phyloP scores from a whole-genome alignment of 2,113 vertebrate species.

The Cisticola juncidis region DNA sequence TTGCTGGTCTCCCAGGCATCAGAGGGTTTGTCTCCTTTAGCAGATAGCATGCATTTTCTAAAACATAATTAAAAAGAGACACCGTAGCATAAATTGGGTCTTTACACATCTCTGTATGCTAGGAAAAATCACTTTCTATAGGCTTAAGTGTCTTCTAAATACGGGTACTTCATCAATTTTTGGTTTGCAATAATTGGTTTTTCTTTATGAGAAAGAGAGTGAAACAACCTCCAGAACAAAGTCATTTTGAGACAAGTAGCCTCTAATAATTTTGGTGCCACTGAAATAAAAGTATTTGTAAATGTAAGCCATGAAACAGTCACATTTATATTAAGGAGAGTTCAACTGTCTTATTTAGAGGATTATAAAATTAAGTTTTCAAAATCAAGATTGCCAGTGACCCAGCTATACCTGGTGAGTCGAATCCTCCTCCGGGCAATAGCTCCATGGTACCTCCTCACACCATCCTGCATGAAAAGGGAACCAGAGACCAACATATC shows the following conservation, averaged over 20 bases:
- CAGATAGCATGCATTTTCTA: conserved; percentile 74
- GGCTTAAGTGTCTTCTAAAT: background rate
- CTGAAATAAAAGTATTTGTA: background rate
- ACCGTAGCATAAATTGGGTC: background rate
- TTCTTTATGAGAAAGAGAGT: background rate
- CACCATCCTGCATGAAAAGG: conserved; percentile 63
- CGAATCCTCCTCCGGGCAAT: conserved; percentile 73
- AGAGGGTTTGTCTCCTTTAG: conserved; percentile 62
- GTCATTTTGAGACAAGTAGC: background rate
- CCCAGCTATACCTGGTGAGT: conserved; percentile 70
- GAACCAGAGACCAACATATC: background rate
- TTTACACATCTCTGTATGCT: background rate
- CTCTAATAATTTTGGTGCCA: background rate
- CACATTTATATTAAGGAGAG: background rate
- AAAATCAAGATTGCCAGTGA: background rate
- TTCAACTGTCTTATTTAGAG: background rate
- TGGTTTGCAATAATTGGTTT: background rate
- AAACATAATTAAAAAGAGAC: conserved; percentile 5
- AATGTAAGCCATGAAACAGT: background rate
- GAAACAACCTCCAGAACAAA: background rate
- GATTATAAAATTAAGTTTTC: background rate
- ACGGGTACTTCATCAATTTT: background rate
- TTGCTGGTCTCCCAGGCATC: conserved; percentile 71
- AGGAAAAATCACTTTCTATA: background rate
- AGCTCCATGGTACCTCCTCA: conserved; percentile 74